Evolutionary conservation across 2,113 vertebrate genomes (phyloP).

Genomic region (Panthera tigris): DNA sequence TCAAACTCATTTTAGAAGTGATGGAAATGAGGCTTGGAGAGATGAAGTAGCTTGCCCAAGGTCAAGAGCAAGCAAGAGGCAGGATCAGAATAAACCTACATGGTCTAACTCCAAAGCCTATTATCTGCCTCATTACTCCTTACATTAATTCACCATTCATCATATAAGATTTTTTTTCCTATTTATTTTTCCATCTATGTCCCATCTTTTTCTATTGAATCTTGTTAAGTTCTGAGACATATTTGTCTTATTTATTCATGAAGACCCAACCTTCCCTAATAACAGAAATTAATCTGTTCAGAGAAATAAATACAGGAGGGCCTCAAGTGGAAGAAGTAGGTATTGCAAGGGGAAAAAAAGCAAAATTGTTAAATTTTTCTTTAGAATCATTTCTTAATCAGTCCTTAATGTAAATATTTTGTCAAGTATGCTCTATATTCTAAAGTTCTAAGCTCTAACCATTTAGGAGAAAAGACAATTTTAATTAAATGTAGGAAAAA

Average conservation of each 20-base stretch:
- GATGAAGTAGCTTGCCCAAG: neutral
- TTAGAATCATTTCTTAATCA: neutral
- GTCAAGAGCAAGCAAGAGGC: neutral
- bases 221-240: neutral
- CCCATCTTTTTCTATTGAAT: neutral
- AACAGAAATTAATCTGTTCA: neutral
- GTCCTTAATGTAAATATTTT: neutral
- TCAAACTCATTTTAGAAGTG: neutral
- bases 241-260: neutral
- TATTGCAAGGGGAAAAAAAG: conserved; percentile 54
- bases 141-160: neutral
- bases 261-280: neutral
- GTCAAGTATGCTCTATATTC: neutral
- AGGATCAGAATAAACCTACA: neutral
- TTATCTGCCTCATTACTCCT: neutral
- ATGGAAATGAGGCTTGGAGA: neutral
- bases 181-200: neutral
- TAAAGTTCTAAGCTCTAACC: neutral
- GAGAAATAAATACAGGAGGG: conserved; percentile 74
- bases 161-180: neutral
- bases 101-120: neutral
- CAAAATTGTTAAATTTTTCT: neutral
- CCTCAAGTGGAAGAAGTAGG: conserved; percentile 73
- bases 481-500: neutral
- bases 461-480: neutral